These are phyloP conservation scores for Clanis bilineata DNA, from an alignment of 2,888 invertebrate genomes.

Conservation along the genomic window DNA sequence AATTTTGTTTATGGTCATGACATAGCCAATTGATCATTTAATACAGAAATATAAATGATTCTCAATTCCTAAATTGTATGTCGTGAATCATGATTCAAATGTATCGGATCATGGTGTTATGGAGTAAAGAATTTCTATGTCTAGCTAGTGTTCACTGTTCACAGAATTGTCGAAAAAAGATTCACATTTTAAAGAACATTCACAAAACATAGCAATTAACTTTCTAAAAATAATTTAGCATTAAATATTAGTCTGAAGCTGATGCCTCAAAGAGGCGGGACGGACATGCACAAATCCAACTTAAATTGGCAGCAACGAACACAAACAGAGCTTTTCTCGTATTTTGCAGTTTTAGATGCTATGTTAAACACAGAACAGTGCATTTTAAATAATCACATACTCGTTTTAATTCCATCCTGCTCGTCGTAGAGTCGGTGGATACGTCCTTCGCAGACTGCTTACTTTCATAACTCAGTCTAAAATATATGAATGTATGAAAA, in stretches of 20 bases:
- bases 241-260: slow-evolving; percentile 3
- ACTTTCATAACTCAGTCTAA: slow-evolving; percentile 11
- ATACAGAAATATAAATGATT: no score
- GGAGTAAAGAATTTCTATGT: no score
- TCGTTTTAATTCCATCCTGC: neutral
- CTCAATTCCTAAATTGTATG: no score
- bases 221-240: neutral
- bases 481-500: slow-evolving; percentile 1
- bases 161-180: no score
- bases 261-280: neutral
- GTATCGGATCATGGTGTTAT: no score
- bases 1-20: no score
- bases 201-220: neutral
- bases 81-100: no score
- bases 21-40: no score
- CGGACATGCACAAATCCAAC: neutral
- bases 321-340: neutral
- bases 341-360: neutral
- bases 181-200: neutral
- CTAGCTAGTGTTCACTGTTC: no score
- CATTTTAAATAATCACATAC: slow-evolving; percentile 4
- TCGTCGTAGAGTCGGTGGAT: neutral
- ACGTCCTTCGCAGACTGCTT: slow-evolving; percentile 4
- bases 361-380: slow-evolving; percentile 2
- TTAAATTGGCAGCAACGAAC: neutral